phyloP scores from a whole-genome alignment of 37 sponge, comb jelly and placozoan genomes.

The Aphrocallistes beatrix region DNA sequence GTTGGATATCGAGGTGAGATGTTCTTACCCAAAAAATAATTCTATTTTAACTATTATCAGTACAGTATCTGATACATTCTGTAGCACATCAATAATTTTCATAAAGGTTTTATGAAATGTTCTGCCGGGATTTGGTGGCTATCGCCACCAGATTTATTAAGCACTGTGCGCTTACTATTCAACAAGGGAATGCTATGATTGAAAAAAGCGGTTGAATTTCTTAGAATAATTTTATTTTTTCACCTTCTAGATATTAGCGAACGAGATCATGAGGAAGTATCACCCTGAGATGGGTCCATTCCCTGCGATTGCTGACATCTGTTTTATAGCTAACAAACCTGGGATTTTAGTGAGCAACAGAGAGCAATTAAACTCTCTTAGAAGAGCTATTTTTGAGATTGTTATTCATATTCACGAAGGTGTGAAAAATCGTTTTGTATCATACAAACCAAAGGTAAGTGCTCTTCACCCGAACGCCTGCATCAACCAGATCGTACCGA shows the following conservation, averaged over 20 bases:
- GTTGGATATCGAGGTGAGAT: too few species aligned
- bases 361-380: neutral
- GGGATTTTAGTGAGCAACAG: neutral
- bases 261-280: neutral
- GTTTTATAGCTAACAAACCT: neutral
- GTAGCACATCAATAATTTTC: too few species aligned
- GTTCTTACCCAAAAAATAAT: too few species aligned
- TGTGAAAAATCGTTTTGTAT: neutral
- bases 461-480: neutral
- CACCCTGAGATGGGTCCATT: neutral
- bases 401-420: neutral
- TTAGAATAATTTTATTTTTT: too few species aligned
- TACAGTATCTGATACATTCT: too few species aligned
- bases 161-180: too few species aligned
- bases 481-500: neutral
- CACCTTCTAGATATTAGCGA: neutral
- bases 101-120: too few species aligned
- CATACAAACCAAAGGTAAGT: neutral
- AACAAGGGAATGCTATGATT: too few species aligned
- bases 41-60: too few species aligned
- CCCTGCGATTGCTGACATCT: neutral
- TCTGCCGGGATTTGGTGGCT: too few species aligned
- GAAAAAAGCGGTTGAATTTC: too few species aligned
- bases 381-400: neutral
- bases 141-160: too few species aligned